A percentile compares a stretch with the other conserved stretches of the same genome.
Evolutionary conservation across 2,797 vertebrate species (phyloP).

Genomic region (Podarcis lilfordi): DNA sequence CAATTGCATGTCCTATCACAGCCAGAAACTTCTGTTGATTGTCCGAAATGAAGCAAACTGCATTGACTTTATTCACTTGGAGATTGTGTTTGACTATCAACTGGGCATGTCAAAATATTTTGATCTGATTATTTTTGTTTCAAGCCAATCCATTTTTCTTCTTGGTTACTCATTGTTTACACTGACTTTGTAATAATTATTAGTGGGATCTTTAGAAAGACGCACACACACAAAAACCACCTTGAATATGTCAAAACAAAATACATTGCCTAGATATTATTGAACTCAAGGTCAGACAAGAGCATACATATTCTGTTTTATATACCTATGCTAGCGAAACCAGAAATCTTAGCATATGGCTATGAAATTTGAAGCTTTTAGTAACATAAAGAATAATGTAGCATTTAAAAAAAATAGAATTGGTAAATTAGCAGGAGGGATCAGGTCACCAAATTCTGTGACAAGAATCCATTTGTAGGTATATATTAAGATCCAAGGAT

Average conservation of each 20-base stretch:
- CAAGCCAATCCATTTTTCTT: neutral
- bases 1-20: neutral
- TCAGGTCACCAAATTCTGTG: neutral
- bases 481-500: too few relatives aligned
- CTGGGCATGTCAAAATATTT: conserved; percentile 5
- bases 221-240: neutral
- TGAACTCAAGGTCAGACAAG: neutral
- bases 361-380: neutral
- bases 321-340: neutral
- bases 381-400: neutral
- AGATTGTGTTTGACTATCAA: neutral
- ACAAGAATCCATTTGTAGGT: too few relatives aligned
- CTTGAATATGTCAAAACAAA: neutral
- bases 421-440: neutral
- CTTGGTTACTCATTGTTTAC: neutral
- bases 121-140: neutral
- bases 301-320: neutral
- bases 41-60: neutral
- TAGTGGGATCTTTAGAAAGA: neutral
- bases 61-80: neutral
- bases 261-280: neutral
- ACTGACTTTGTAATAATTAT: neutral
- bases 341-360: neutral
- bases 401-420: neutral
- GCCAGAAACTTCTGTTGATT: neutral